phyloP scores from a whole-genome alignment of 2,113 vertebrate species.

The Corythornis madagascariensis region DNA sequence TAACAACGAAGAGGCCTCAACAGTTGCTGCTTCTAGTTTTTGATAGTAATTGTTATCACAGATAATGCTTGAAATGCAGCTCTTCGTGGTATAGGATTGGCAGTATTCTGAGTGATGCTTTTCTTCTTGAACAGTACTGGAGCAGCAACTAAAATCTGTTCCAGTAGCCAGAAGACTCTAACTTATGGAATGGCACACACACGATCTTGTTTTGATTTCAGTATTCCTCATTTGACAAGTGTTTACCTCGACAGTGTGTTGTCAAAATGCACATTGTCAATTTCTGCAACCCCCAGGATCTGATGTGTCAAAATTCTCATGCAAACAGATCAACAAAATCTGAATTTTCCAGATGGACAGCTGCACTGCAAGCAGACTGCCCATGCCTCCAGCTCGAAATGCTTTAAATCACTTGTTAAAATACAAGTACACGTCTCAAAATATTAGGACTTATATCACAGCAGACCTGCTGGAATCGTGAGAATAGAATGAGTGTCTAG shows the following conservation, averaged over 20 bases:
- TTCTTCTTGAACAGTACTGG: neutral
- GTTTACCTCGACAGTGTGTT: neutral
- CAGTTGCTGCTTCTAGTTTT: neutral
- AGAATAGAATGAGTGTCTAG: neutral
- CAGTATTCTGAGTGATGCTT: neutral
- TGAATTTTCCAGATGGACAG: slow-evolving; percentile 27
- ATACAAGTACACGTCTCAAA: neutral
- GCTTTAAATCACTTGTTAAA: neutral
- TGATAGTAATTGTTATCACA: neutral
- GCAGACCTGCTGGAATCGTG: neutral
- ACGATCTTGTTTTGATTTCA: slow-evolving; percentile 22
- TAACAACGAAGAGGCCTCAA: neutral
- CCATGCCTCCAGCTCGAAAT: neutral
- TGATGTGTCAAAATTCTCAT: neutral
- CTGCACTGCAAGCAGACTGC: neutral
- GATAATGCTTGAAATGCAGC: neutral
- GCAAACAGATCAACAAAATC: slow-evolving; percentile 21
- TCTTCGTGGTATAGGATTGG: neutral
- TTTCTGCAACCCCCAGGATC: neutral
- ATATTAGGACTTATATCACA: neutral
- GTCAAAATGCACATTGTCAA: slow-evolving; percentile 5
- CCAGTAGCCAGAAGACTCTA: neutral
- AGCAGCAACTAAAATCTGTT: slow-evolving; percentile 3
- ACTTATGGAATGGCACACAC: neutral
- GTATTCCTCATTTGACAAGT: slow-evolving; percentile 30